Percentiles rank a stretch among this genome's conserved stretches.
phyloP scores from a whole-genome alignment of 2,888 invertebrate species.

The Lysandra coridon region DNA sequence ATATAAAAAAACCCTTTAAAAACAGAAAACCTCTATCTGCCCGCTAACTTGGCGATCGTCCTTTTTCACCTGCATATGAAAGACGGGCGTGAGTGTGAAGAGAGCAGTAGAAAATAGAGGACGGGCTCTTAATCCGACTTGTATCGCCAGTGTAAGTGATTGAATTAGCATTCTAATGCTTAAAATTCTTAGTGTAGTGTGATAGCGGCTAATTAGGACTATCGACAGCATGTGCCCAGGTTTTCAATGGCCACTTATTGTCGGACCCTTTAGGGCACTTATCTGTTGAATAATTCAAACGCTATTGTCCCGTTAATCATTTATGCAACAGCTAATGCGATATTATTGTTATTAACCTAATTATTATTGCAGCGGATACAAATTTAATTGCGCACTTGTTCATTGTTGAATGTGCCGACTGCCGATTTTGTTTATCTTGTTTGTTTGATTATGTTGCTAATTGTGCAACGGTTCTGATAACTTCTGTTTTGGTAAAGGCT shows the following conservation, averaged over 20 bases:
- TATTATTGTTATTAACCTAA: constrained; percentile 6
- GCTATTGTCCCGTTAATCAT: constrained; percentile 39
- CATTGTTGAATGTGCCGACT: constrained; percentile 5
- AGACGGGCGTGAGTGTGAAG: too few relatives aligned
- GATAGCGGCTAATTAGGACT: constrained; percentile 61
- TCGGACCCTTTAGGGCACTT: constrained; percentile 50
- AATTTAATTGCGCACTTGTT: background rate
- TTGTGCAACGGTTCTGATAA: background rate
- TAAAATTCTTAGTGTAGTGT: constrained; percentile 53
- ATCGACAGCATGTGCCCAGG: constrained; percentile 57
- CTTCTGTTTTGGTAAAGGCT: background rate
- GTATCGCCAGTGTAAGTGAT: constrained; percentile 34
- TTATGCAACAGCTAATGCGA: background rate
- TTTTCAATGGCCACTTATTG: constrained; percentile 51
- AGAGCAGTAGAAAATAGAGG: too few relatives aligned
- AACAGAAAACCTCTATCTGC: too few relatives aligned
- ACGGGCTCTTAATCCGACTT: background rate
- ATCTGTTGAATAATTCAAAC: constrained; percentile 57
- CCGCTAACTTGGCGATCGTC: too few relatives aligned
- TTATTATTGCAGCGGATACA: background rate
- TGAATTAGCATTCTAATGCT: constrained; percentile 64
- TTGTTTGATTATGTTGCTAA: constrained; percentile 6
- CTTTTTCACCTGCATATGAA: too few relatives aligned
- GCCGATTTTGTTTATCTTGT: constrained; percentile 1
- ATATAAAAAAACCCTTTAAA: too few relatives aligned